phyloP scores from a whole-genome alignment of 1,140 invertebrate genomes.

The Scaptomyza pallida region DNA sequence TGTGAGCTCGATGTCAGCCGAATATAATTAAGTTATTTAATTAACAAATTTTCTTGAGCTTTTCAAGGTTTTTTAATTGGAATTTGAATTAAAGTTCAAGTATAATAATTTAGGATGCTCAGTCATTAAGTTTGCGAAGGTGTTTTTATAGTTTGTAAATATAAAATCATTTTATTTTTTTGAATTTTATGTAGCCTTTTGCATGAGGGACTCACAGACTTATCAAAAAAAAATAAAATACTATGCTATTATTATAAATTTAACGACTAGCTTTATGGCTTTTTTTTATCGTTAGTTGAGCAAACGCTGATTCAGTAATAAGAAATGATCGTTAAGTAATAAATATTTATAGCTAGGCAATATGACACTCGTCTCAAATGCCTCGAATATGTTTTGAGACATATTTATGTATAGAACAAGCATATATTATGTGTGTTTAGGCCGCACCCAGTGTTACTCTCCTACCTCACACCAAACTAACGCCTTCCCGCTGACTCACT shows the following conservation, averaged over 20 bases:
- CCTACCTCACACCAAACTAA: constrained; percentile 6
- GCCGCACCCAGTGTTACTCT: neutral
- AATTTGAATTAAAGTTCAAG: neutral
- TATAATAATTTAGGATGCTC: neutral
- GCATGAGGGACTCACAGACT: neutral
- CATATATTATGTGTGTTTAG: neutral
- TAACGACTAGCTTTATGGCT: constrained; percentile 1
- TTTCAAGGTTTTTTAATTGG: neutral
- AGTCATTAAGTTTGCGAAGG: too few relatives aligned
- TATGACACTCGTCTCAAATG: constrained; percentile 11
- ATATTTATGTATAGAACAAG: constrained; percentile 1
- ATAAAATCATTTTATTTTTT: neutral
- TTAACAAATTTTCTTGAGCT: constrained; percentile 18
- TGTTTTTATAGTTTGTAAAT: too few relatives aligned
- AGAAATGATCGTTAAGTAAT: constrained; percentile 5
- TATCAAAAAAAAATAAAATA: too few relatives aligned
- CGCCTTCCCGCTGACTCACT: constrained; percentile 64
- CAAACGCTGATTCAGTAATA: neutral
- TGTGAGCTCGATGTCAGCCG: constrained; percentile 9
- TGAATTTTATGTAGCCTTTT: neutral
- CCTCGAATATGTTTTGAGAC: neutral
- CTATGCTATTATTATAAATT: neutral
- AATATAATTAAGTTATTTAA: constrained; percentile 27
- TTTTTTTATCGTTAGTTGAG: constrained; percentile 22
- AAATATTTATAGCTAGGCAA: constrained; percentile 25